phyloP scores from a whole-genome alignment of 2,797 vertebrate genomes.

The Lacerta agilis region DNA sequence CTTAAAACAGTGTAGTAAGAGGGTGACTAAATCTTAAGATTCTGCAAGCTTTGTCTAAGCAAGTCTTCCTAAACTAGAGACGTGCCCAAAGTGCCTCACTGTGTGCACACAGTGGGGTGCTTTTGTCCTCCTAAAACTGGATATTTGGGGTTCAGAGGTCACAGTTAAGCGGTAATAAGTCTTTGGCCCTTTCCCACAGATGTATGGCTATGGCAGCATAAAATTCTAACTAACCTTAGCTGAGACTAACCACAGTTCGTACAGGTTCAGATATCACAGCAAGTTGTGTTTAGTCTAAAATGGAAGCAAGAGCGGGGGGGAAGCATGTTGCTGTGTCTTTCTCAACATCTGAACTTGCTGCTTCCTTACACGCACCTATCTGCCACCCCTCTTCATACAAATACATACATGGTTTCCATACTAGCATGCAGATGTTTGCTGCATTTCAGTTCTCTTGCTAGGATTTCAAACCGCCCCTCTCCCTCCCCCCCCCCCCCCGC shows the following conservation, averaged over 20 bases:
- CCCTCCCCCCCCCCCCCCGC: not conserved
- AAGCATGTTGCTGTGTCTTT: not conserved
- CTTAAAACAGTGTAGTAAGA: not conserved
- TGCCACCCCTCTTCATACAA: not conserved
- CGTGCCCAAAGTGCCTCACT: not conserved
- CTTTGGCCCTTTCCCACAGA: not conserved
- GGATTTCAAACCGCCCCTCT: not conserved
- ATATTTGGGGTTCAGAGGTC: not conserved
- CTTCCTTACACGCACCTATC: accelerated
- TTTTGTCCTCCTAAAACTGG: not conserved
- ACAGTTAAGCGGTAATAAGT: not conserved
- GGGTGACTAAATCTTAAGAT: not conserved
- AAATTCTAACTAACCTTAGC: not conserved
- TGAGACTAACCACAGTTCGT: not conserved
- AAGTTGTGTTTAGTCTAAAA: not conserved
- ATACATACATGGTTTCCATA: not conserved
- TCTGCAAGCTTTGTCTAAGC: not conserved
- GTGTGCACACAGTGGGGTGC: no score
- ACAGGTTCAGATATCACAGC: not conserved
- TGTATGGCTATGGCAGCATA: not conserved
- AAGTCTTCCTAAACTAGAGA: not conserved
- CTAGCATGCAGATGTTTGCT: accelerated
- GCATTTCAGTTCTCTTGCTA: not conserved
- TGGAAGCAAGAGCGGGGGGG: not conserved
- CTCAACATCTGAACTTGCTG: not conserved